Percentiles rank a stretch among this genome's conserved stretches.
Conservation (phyloP, 2,797 vertebrate species). For the Prunella strophiata region DNA sequence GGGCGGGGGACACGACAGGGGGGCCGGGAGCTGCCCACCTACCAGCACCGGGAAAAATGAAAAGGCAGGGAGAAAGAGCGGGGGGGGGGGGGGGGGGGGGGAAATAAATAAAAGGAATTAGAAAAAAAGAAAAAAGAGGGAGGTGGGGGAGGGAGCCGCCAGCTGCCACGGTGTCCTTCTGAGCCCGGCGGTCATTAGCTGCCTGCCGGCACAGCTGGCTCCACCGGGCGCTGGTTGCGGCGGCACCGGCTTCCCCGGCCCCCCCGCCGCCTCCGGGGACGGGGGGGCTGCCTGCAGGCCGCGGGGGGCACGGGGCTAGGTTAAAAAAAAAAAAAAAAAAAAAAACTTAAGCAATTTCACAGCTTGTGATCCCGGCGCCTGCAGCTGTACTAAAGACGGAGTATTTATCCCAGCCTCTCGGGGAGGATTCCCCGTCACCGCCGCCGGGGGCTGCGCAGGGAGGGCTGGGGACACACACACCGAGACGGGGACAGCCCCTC, state of each 20-base stretch:
- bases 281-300: background rate
- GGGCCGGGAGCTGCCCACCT: constrained; percentile 69
- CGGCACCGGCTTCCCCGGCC: background rate
- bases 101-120: background rate
- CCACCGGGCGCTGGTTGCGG: constrained; percentile 56
- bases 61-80: background rate
- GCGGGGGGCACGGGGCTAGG: background rate
- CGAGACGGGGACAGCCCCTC: background rate
- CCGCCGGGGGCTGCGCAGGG: background rate
- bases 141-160: constrained; percentile 56
- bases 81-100: too few species aligned
- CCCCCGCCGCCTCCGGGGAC: background rate
- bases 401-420: constrained; percentile 22
- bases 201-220: constrained; percentile 79
- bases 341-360: constrained; percentile 59
- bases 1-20: constrained; percentile 50
- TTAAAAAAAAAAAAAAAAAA: background rate
- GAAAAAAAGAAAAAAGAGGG: background rate
- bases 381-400: constrained; percentile 58
- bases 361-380: constrained; percentile 64
- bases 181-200: constrained; percentile 78
- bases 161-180: constrained; percentile 79
- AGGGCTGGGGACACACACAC: background rate
- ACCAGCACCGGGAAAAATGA: constrained; percentile 31
- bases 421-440: constrained; percentile 47